Base-by-base conservation (phyloP, 1,140 invertebrate genomes). In the Choristoneura fumiferana region DNA sequence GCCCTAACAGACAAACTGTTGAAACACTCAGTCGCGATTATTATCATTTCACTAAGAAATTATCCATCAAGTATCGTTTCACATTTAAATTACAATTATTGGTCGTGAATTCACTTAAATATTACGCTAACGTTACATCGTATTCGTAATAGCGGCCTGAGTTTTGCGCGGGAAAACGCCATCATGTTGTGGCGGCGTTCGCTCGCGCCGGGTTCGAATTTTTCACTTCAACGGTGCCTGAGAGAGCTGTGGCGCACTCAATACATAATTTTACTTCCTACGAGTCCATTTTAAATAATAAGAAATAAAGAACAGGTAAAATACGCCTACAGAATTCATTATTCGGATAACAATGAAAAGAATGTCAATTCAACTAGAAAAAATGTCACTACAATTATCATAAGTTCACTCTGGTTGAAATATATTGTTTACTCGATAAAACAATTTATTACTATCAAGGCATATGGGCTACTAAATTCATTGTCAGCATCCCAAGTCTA, bases 21-120 rank as follows among this genome's bases (percentile, higher is more conserved):
- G 74, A 82, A 81, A 88, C 82, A 80, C 71, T 86, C 84, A 87
- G 84, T 87, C 83, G 73, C 76, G 55, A 81, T 85, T 83, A 85
- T 82, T 80, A 84, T 87, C 79, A 78, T 59, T 82, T 84, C 75
- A 85, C 81, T 85, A 87, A 83, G 81, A 85, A 86, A 83, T 84
- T 75, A 80, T 83, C 65, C 69, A 39, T 61, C 58, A 58, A 82
- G 70, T 22, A 36, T 38, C 52, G 34, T 82, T 80, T 81, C 79
- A 82, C 73, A 84, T 76, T 75, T 68, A 78, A 83, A 82, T 87
- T 88, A 88, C 81, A 88, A 81, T 85, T 88, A 88, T 88, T 88
- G 85, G 85, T 88, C 85, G 84, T 86, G 83, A 83, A 80, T 84
- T 83, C 63, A 69, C 78, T 84, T 84, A 81, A 65, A 56, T 57